Conservation (phyloP, 2,888 invertebrate genomes). For the Eupsilia transversa region DNA sequence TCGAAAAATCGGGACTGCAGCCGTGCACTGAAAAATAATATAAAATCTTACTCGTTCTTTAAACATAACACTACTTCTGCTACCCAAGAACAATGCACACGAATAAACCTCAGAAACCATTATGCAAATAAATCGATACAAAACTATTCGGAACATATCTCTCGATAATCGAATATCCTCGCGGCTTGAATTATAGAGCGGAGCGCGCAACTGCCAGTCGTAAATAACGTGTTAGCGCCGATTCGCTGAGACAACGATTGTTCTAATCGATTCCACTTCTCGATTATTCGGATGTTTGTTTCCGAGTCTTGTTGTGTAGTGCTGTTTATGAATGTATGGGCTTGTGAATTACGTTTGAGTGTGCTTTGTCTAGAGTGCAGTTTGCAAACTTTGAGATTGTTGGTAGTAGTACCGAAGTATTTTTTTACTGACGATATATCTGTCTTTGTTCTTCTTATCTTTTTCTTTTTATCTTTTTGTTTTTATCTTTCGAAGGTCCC, state of each 20-base stretch:
- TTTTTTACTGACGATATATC: background rate
- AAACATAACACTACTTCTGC: background rate
- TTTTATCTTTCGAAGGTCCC: background rate
- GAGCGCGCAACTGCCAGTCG: conserved; percentile 68
- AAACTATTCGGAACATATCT: conserved; percentile 62
- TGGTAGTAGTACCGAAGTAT: too few relatives aligned
- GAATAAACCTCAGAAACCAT: conserved; percentile 36
- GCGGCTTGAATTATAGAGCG: conserved; percentile 75
- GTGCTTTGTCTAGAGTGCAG: conserved; percentile 8
- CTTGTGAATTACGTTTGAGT: conserved; percentile 23
- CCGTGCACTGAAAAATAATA: background rate
- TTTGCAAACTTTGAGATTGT: background rate
- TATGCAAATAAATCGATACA: conserved; percentile 63
- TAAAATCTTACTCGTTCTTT: background rate
- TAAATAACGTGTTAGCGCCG: conserved; percentile 73
- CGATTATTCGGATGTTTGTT: conserved; percentile 65
- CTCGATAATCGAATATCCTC: conserved; percentile 62
- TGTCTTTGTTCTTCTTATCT: background rate
- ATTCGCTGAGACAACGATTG: conserved; percentile 67
- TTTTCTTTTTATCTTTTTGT: too few relatives aligned
- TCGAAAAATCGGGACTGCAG: background rate
- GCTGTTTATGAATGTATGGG: conserved; percentile 50
- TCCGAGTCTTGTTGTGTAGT: conserved; percentile 40
- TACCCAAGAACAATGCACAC: conserved; percentile 35
- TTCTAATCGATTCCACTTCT: conserved; percentile 69